Evolutionary conservation across 2,797 vertebrate species (phyloP).

Genomic region (Sebastes taczanowskii): DNA sequence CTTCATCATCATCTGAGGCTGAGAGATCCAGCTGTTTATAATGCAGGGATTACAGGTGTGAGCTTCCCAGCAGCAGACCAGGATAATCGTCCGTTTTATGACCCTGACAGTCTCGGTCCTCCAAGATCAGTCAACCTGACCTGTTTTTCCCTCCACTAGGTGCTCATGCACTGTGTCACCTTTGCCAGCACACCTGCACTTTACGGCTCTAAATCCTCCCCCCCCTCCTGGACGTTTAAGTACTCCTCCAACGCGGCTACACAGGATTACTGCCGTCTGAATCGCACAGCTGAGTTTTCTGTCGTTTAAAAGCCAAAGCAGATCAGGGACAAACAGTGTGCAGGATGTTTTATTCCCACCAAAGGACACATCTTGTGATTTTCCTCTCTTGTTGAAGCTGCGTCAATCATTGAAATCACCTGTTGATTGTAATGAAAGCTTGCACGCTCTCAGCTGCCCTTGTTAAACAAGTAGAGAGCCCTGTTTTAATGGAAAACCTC

Average conservation of each 20-base stretch:
- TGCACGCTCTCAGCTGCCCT: not conserved
- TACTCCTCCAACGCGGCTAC: slow-evolving; percentile 6
- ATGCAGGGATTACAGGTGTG: slow-evolving; percentile 50
- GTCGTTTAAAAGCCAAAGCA: not conserved
- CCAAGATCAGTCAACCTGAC: slow-evolving; percentile 13
- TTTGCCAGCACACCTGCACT: slow-evolving; percentile 28
- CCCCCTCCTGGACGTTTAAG: slow-evolving; percentile 5
- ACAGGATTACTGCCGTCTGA: not conserved
- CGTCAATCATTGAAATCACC: not conserved
- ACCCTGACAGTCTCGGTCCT: slow-evolving; percentile 12
- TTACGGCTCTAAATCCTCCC: slow-evolving; percentile 34
- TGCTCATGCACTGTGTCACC: slow-evolving; percentile 23
- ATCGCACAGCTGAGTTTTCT: not conserved
- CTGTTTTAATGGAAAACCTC: not conserved
- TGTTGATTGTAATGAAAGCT: not conserved
- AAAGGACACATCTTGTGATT: not conserved
- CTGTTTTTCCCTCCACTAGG: not conserved
- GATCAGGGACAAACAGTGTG: not conserved
- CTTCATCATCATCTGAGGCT: not conserved
- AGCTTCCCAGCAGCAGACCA: not conserved
- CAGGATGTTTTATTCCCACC: not conserved
- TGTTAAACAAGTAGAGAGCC: not conserved
- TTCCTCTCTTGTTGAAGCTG: not conserved
- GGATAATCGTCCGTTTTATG: slow-evolving; percentile 12
- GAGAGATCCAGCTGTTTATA: slow-evolving; percentile 1